Conservation (phyloP, 2,888 invertebrate species). For the Thecocarcelia acutangulata region DNA sequence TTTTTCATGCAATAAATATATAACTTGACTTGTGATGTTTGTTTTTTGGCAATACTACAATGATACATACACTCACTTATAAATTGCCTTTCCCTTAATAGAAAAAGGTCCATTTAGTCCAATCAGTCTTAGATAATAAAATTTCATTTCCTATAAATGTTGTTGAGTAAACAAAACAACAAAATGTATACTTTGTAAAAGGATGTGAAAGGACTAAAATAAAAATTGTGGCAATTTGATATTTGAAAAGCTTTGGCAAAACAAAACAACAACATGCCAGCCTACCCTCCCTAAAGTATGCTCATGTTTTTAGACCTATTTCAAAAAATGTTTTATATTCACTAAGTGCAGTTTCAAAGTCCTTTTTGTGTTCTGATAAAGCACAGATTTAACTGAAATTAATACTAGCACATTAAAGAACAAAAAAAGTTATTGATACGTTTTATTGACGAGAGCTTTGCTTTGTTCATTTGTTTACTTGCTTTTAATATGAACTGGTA, state of each 20-base stretch:
- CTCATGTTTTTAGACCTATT: not conserved
- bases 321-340: too few relatives aligned
- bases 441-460: not conserved
- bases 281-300: not conserved
- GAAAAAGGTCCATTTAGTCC: constrained; percentile 51
- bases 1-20: not conserved
- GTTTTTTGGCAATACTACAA: not conserved
- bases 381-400: constrained; percentile 1
- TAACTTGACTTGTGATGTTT: constrained; percentile 34
- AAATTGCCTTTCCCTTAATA: not conserved
- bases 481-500: too few relatives aligned
- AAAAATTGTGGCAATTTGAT: not conserved
- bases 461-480: not conserved
- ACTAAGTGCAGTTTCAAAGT: not conserved
- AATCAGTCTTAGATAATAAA: constrained; percentile 59
- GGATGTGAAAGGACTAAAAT: not conserved
- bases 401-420: not conserved
- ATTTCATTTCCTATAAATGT: constrained; percentile 16
- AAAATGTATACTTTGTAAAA: constrained; percentile 19
- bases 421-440: not conserved
- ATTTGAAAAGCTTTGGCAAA: not conserved
- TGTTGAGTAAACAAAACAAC: constrained; percentile 3
- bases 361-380: not conserved
- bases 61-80: not conserved
- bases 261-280: not conserved